Conservation (phyloP, 2,797 vertebrate species). For the Pyrrhura leucotis region DNA sequence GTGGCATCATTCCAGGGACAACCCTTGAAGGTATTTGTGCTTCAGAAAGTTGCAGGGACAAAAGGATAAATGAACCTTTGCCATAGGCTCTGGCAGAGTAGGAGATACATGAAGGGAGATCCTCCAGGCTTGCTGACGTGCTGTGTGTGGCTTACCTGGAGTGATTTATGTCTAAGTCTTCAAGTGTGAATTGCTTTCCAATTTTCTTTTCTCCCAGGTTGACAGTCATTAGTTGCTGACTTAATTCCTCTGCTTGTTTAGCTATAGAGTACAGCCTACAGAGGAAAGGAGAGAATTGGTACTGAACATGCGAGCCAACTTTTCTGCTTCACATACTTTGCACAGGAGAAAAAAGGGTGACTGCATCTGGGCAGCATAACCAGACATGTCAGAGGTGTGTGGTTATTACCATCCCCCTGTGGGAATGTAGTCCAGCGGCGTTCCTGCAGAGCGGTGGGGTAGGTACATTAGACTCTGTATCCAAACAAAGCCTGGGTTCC, state of each 20-base stretch:
- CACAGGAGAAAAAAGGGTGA: background rate
- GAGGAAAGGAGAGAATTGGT: background rate
- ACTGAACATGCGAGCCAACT: background rate
- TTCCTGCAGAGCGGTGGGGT: background rate
- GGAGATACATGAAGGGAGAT: background rate
- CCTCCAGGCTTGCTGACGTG: background rate
- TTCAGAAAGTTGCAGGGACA: conserved; percentile 1
- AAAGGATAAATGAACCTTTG: conserved; percentile 24
- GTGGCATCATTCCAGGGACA: background rate
- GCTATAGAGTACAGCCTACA: background rate
- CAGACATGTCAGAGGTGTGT: background rate
- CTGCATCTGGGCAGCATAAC: background rate
- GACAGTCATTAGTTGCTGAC: conserved; percentile 20
- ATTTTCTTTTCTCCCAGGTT: conserved; percentile 5
- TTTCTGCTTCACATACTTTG: background rate
- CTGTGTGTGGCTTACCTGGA: conserved; percentile 12
- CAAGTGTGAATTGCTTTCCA: background rate
- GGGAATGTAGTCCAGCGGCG: background rate
- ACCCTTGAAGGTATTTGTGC: background rate
- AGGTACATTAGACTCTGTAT: rapidly evolving
- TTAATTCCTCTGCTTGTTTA: conserved; percentile 35
- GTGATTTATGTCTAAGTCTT: conserved; percentile 38
- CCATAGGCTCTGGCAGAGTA: background rate
- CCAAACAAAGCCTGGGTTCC: background rate
- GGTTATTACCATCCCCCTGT: background rate